Evolutionary conservation across 2,888 invertebrate genomes (phyloP), one percentile per base, ranked within the genome.

Genomic region (Myathropa florea): DNA sequence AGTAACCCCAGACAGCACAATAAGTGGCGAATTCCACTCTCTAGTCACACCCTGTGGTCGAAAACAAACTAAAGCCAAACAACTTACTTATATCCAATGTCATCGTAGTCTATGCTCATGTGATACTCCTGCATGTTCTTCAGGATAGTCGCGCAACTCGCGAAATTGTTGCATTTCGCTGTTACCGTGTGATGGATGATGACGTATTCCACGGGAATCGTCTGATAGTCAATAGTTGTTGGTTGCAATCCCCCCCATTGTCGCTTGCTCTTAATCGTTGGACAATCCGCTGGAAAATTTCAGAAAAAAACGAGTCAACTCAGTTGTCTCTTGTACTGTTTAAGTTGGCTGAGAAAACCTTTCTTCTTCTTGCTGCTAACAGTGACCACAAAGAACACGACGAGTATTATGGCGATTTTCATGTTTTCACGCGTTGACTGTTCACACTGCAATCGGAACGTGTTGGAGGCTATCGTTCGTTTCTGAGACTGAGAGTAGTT

Each of bases 131-230:
- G 95, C 28, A 94, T 94, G 84, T 90, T 93, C 82, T 93, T 91
- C 0, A 94, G 92, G 0, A 91, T 89, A 0, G 91, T 89, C 0
- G 93, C 92, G 88, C 95, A 95, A n/a, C 89, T 83, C 0, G 90
- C 88, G 39, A 93, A 93, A 0, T 92, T 93, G 0, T 87, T 82
- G 88, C 95, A 95, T 33, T 91, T 90, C 0, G 90, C 83, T 0
- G 94, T 93, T 24, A 92, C 94, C 0, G 95, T 95, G 88, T 95
- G 95, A 89, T 94, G 94, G 67, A 95, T 93, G 77, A 95, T 91
- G 46, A 94, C 94, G 81, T 93, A 93, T 39, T 92, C 91, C 2
- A 95, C 91, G 0, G 95, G 95, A 12, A 94, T 90, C 2, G 94
- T 92, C 24, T 94, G 92, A 89, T 95, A 95, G 76, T 94, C 93